Base-by-base conservation (phyloP, 2,888 invertebrate genomes). In the Thereva unica region DNA sequence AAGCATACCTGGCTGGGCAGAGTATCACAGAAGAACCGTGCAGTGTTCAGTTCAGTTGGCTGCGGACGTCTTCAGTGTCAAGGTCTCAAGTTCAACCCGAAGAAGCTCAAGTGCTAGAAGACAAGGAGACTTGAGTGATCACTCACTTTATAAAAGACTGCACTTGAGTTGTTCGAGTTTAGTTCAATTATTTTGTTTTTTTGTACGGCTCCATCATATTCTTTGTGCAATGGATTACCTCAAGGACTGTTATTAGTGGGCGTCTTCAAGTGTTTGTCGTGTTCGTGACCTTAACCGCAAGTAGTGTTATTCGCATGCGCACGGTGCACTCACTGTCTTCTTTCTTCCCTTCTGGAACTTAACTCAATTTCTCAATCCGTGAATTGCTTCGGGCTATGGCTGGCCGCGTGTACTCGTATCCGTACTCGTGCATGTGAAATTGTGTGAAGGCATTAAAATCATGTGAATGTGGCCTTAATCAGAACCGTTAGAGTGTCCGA, bases 51-150 rank as follows among this genome's bases (percentile, higher is more conserved):
- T 75, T 77, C 77, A 80, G 79, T 80, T 75, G 76, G 75, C 74
- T 77, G 78, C 77, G 75, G 80, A 76, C 79, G 75, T 79, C 81
- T 77, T 78, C 81, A 81, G 80, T 81, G 81, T 81, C 81, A 81
- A 81, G 81, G 81, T 80, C 80, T 79, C 69, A 61, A 64, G 67
- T 59, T 70, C 76, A 76, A 78, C 76, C 47, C 54, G 45, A 44
- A 41, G 53, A 64, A 53, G 52, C 42, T 44, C 42, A 53, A 64
- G 53, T 52, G 53, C 52, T 53, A 35, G 12, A 42, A 40, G 42
- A 37, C 34, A 34, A 44, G 12, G 35, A 41, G 41, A 40, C 44
- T 64, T 64, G 53, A 34, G 41, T 3, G 5, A 41, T 23, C n/a
- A 52, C 6, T 49, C 4, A 10, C 34, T 52, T 52, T 7, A 35